Evolutionary conservation across 2,888 invertebrate genomes (phyloP), one percentile per base, ranked within the genome.

Genomic region (Oxytorus armatus): DNA sequence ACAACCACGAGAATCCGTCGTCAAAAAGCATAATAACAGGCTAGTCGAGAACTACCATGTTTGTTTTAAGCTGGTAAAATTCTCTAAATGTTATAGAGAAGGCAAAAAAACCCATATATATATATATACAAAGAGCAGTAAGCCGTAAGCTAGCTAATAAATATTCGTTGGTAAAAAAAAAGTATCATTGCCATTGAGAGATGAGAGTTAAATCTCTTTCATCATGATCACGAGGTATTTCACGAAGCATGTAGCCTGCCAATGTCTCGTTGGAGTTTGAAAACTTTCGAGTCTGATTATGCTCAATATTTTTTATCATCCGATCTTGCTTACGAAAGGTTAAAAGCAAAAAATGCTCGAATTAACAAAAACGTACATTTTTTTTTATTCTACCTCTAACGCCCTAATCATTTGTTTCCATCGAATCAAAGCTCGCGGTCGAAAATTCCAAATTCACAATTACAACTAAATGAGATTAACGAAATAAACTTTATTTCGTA

Each of bases 201-300:
- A 79, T 55, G 74, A 69, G 59, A 63, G 49, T 57, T 63, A 18
- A 18, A 77, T 80, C 77, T 78, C 77, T 77, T 77, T 36, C 75
- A 77, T 83, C 74, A 79, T 75, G 39, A 78, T 76, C 75, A 77
- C 76, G 83, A 77, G 78, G 78, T 78, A 78, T 77, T 83, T 81
- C 70, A 77, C 65, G 77, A 76, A 78, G 83, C 80, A 80, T 82
- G 82, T 80, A 80, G 78, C 76, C 80, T 80, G 79, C 79, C 78
- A 79, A 80, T 82, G 70, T 83, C 70, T 82, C 75, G 79, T 76
- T 78, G 77, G 76, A 79, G 66, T 65, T 63, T 14, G 53, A 3
- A 55, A 65, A 55, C 73, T 68, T 78, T 59, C 29, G 72, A 73
- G 55, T 78, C 74, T 59, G 76, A 74, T 63, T 61, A 74, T 82